Evolutionary conservation across 1,140 invertebrate species (phyloP).

Genomic region (Holcopasites calliopsidis): DNA sequence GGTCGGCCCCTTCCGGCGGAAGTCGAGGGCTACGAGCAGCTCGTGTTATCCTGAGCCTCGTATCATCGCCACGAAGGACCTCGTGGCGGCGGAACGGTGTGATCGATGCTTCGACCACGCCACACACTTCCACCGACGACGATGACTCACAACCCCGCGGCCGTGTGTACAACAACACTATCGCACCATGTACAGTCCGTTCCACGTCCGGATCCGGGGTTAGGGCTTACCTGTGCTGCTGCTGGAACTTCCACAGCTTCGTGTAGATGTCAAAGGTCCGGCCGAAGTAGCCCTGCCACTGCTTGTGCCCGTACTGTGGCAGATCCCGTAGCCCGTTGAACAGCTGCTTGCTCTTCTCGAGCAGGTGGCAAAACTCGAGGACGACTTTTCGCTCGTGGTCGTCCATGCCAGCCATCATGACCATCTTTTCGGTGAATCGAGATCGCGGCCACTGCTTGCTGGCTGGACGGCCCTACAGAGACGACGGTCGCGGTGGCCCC

Average conservation of each 20-base stretch:
- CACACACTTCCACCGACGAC: neutral
- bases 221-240: conserved; percentile 95
- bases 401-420: conserved; percentile 88
- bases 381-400: conserved; percentile 96
- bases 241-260: conserved; percentile 99
- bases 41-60: too few species aligned
- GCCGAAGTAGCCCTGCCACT: conserved; percentile 99
- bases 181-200: neutral
- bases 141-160: conserved; percentile 6
- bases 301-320: conserved; percentile 98
- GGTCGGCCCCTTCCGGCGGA: neutral
- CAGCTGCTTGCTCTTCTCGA: conserved; percentile 98
- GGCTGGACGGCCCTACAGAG: conserved; percentile 67
- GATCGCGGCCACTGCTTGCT: conserved; percentile 57
- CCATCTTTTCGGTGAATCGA: conserved; percentile 79
- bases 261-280: conserved; percentile 99
- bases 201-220: too few species aligned
- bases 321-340: conserved; percentile 98
- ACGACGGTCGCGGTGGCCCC: conserved; percentile 71
- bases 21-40: too few species aligned
- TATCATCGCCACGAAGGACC: conserved; percentile 4
- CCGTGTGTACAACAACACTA: neutral
- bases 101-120: conserved; percentile 13
- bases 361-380: conserved; percentile 96
- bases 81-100: conserved; percentile 21